phyloP scores from a whole-genome alignment of 2,113 vertebrate genomes.

The Poeciliopsis occidentalis region DNA sequence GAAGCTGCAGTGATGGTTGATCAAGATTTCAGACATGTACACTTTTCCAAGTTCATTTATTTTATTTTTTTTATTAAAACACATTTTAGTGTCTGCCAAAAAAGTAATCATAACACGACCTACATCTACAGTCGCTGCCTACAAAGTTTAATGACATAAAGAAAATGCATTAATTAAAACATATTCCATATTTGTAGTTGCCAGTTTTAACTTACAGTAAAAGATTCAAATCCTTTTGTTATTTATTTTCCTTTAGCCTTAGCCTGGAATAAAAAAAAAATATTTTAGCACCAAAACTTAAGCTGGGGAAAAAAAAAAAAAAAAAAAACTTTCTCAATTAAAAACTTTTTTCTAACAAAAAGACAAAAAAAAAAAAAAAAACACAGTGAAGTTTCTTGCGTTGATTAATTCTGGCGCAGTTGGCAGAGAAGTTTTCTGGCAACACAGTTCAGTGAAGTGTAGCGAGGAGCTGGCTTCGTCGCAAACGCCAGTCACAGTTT shows the following conservation, averaged over 20 bases:
- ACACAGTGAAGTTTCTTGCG: conserved; percentile 38
- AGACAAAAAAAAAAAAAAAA: conserved; percentile 26
- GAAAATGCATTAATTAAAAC: conserved; percentile 42
- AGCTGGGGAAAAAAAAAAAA: conserved; percentile 8
- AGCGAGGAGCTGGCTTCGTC: conserved; percentile 59
- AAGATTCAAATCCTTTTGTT: not conserved
- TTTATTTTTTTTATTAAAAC: conserved; percentile 1
- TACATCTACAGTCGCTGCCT: conserved; percentile 9
- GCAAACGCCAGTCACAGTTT: conserved; percentile 67
- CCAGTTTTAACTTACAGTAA: conserved; percentile 35
- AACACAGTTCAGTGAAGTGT: conserved; percentile 70
- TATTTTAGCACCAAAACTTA: conserved; percentile 4
- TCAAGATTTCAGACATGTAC: conserved; percentile 9
- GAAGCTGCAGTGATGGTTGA: not conserved
- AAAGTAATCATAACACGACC: conserved; percentile 18
- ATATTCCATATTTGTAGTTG: conserved; percentile 14
- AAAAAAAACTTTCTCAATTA: conserved; percentile 38
- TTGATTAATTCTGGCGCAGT: conserved; percentile 74
- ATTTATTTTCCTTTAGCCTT: conserved; percentile 29
- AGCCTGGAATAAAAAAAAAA: not conserved
- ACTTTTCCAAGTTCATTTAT: not conserved
- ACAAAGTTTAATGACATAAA: conserved; percentile 30
- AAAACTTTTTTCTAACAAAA: conserved; percentile 50
- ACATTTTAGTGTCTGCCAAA: not conserved
- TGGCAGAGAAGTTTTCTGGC: conserved; percentile 64